These are phyloP conservation scores for Eupithecia pulchellata DNA, from an alignment of 2,888 invertebrate species.

Conservation along the genomic window DNA sequence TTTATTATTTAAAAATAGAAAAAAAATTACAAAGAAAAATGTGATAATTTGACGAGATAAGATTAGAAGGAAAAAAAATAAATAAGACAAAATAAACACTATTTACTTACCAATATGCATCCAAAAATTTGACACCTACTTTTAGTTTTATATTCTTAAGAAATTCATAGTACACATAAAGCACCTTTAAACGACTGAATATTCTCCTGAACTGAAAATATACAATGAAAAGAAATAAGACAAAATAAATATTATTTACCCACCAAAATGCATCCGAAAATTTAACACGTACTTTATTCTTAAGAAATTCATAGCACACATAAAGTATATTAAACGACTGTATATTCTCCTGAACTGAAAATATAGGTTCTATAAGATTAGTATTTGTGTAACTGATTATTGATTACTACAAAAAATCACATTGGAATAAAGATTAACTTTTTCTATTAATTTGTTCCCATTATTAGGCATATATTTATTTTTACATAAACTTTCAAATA, in stretches of 20 bases:
- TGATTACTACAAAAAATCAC: background rate
- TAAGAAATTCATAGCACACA: background rate
- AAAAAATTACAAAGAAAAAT: background rate
- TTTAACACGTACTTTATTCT: background rate
- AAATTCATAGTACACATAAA: background rate
- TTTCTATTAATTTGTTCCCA: constrained; percentile 47
- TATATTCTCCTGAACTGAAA: background rate
- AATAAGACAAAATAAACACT: background rate
- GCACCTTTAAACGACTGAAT: background rate
- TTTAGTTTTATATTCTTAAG: background rate
- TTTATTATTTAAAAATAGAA: background rate
- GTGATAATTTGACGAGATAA: background rate
- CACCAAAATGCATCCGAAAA: background rate
- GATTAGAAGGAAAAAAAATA: too few relatives aligned
- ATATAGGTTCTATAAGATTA: background rate
- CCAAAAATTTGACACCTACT: background rate
- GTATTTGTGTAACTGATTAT: background rate
- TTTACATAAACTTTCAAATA: constrained; percentile 41
- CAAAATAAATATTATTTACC: background rate
- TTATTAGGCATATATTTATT: constrained; percentile 33
- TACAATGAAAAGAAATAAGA: too few relatives aligned
- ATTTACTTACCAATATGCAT: background rate
- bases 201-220: background rate
- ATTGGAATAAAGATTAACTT: constrained; percentile 14
- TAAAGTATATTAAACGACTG: background rate